Percentiles rank a stretch among this genome's conserved stretches.
These are phyloP conservation scores for Hippocampus mohnikei DNA, from an alignment of 2,113 vertebrate species.

Conservation along the genomic window DNA sequence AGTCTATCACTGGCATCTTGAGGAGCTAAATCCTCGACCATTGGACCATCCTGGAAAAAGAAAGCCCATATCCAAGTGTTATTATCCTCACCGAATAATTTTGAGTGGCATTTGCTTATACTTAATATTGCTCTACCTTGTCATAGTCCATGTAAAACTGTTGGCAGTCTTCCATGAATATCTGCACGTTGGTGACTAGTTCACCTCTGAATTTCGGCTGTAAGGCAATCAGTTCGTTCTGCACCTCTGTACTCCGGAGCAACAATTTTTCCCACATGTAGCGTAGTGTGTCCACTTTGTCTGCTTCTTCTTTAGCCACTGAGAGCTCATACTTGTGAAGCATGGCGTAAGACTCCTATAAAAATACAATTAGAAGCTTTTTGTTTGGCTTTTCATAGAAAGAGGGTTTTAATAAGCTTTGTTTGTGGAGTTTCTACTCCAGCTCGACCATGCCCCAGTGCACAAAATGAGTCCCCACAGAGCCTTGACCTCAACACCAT, in stretches of 20 bases:
- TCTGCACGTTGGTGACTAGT: constrained; percentile 77
- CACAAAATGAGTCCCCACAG: too few relatives aligned
- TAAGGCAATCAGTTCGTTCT: constrained; percentile 81
- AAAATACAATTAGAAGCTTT: background rate
- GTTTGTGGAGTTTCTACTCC: background rate
- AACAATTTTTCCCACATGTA: constrained; percentile 91
- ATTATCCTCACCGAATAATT: background rate
- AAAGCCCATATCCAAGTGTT: background rate
- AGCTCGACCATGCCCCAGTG: too few relatives aligned
- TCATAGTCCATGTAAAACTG: constrained; percentile 87
- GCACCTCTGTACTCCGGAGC: constrained; percentile 78
- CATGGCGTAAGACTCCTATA: constrained; percentile 89
- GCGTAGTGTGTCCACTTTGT: constrained; percentile 86
- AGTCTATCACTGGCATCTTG: constrained; percentile 91
- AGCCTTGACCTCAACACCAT: background rate
- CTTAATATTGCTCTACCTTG: constrained; percentile 55
- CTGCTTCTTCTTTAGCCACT: constrained; percentile 87
- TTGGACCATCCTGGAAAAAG: constrained; percentile 82
- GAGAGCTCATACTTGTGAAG: constrained; percentile 83
- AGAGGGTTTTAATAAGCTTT: background rate
- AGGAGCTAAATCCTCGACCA: constrained; percentile 81
- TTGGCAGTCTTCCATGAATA: constrained; percentile 81
- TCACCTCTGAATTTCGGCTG: constrained; percentile 85
- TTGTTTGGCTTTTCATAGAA: background rate
- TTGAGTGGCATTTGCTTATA: background rate